These are phyloP conservation scores for Cnemophilus loriae DNA, from an alignment of 2,113 vertebrate species.

Conservation along the genomic window DNA sequence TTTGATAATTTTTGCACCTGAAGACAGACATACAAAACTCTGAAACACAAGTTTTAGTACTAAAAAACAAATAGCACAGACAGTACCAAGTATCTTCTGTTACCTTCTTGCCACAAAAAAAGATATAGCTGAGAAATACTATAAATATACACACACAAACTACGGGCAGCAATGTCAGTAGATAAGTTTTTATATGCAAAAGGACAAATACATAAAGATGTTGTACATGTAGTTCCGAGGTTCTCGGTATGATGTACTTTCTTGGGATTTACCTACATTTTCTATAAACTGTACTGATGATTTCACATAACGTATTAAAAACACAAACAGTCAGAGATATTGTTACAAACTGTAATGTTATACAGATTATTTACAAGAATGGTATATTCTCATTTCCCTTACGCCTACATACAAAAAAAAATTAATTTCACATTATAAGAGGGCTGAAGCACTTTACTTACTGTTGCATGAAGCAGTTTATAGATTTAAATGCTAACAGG, in stretches of 20 bases:
- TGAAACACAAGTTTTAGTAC: neutral
- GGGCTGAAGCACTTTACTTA: neutral
- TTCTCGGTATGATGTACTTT: neutral
- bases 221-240: neutral
- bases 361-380: neutral
- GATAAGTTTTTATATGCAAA: neutral
- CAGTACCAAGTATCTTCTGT: neutral
- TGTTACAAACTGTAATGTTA: neutral
- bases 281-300: neutral
- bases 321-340: neutral
- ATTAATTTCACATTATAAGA: neutral
- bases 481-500: neutral
- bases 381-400: neutral
- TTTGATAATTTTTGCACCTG: conserved; percentile 98
- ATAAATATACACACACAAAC: neutral
- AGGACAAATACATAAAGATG: neutral
- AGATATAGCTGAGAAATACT: neutral
- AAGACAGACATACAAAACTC: neutral
- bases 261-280: neutral
- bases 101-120: neutral
- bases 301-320: neutral
- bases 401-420: neutral
- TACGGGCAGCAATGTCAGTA: neutral
- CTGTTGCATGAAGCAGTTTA: neutral
- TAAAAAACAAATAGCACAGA: neutral